These are phyloP conservation scores for Tragelaphus oryx DNA, from an alignment of 2,797 vertebrate species.

Conservation along the genomic window DNA sequence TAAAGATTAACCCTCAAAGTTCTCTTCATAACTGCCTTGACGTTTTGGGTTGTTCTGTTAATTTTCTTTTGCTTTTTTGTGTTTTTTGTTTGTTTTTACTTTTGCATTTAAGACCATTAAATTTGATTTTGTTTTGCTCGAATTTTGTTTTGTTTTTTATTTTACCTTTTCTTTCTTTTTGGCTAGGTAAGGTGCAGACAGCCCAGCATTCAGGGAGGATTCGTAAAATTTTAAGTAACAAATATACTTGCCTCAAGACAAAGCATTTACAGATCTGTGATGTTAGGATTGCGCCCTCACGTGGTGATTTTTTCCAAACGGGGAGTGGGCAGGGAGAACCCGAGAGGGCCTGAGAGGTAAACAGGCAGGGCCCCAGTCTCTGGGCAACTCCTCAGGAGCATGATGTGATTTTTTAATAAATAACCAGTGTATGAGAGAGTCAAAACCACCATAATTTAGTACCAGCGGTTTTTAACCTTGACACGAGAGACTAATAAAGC, in stretches of 20 bases:
- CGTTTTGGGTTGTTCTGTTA: conserved; percentile 88
- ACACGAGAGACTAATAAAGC: conserved; percentile 14
- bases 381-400: neutral
- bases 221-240: conserved; percentile 59
- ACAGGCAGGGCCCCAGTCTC: neutral
- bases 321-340: conserved; percentile 25
- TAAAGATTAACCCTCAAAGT: conserved; percentile 87
- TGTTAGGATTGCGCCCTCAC: neutral
- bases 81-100: conserved; percentile 94
- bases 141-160: conserved; percentile 91
- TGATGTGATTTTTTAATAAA: neutral
- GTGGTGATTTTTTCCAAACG: neutral
- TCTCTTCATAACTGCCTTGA: conserved; percentile 91
- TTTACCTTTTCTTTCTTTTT: conserved; percentile 85
- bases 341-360: neutral
- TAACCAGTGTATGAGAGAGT: conserved; percentile 21
- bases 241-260: conserved; percentile 43
- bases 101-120: conserved; percentile 98
- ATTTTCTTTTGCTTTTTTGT: conserved; percentile 90
- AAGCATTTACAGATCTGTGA: conserved; percentile 18
- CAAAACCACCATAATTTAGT: conserved; percentile 6
- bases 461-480: conserved; percentile 60
- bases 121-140: conserved; percentile 98
- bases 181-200: conserved; percentile 83
- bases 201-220: conserved; percentile 75